Evolutionary conservation across 2,113 vertebrate species (phyloP), one percentile per base, ranked within the genome.

Genomic region (Pipra filicauda): DNA sequence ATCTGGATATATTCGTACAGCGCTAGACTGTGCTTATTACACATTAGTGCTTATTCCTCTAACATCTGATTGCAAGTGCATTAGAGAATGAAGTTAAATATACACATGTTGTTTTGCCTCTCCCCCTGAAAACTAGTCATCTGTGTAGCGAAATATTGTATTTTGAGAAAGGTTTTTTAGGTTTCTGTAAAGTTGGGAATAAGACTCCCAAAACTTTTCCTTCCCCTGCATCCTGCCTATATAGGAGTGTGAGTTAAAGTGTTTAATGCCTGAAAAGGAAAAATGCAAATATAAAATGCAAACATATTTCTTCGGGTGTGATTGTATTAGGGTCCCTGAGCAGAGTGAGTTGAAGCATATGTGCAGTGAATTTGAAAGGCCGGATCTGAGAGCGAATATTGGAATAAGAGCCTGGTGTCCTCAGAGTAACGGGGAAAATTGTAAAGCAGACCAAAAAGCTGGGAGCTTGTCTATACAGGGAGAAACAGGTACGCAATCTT

Each of bases 281-380:
- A 57, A 89, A 73, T 15, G 33, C 44, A 49, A 16, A 61, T 84
- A n/a, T 72, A 57, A 76, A 77, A 71, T 71, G 31, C 39, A 52
- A 83, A 80, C 27, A 0, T 85, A 7, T 78, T 91, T 81, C 76
- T 89, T 79, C 52, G 75, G 75, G 8, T 92, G 90, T 93, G 89
- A 52, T 84, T 97, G 67, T 94, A 6, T 33, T 91, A 99, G 99
- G 91, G 96, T 98, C 95, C 97, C 98, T 10, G 98, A 99, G 66
- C 98, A 98, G 96, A 98, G 96, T 23, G 96, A 98, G 58, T 86
- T 98, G 81, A 98, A 98, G 57, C 98, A 98, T 41, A 97, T 95
- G 48, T 98, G 98, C 86, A 96, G 96, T 78, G 98, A 99, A 67
- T 97, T 98, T 26, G 98, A 98, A 59, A 98, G 98, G 93, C 97